Evolutionary conservation across 2,113 vertebrate species (phyloP), one percentile per base, ranked within the genome.

Genomic region (Paradoxurus hermaphroditus): DNA sequence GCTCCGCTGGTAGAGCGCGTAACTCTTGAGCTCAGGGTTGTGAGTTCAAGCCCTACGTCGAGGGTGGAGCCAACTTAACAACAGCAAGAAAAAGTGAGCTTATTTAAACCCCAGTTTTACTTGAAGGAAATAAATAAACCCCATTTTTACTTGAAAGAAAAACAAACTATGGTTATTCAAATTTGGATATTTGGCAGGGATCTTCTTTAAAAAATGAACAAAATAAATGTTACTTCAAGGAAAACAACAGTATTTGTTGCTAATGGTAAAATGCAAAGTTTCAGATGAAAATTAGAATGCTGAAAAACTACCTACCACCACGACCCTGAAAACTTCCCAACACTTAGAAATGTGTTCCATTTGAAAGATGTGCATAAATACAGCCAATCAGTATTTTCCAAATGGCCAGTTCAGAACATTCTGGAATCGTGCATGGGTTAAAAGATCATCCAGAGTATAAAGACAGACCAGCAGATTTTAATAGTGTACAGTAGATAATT

Each of bases 41-140:
- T 13, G 21, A 72, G 68, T 72, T 72, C 36, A 39, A 72, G 68
- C 68, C 21, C 68, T 36, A 39, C 68, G 5, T 11, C 0, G 68
- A 72, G 39, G 10, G 23, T 39, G 68, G 36, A 72, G 36, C 10
- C 36, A 39, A 39, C 68, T 72, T 39, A 13, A 39, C 25, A 63
- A 63, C 36, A 72, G 36, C 51, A 53, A 53, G 18, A 39, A 72
- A 23, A 72, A 72, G 36, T 41, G 5, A 73, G 36, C 70, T 72
- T 31, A 95, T 44, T 41, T 56, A 46, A 97, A 95, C 1, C 77
- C 18, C 41, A 53, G 44, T 92, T 92, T 91, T 78, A 78, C 31
- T 27, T 79, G 34, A 92, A 95, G 89, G 68, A 78, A 63, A 53
- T n/a, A n/a, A 97, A 94, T 49, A 53, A 97, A 95, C 1, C 77